These are phyloP conservation scores for Bucorvus abyssinicus DNA, from an alignment of 2,797 vertebrate genomes.

Conservation along the genomic window DNA sequence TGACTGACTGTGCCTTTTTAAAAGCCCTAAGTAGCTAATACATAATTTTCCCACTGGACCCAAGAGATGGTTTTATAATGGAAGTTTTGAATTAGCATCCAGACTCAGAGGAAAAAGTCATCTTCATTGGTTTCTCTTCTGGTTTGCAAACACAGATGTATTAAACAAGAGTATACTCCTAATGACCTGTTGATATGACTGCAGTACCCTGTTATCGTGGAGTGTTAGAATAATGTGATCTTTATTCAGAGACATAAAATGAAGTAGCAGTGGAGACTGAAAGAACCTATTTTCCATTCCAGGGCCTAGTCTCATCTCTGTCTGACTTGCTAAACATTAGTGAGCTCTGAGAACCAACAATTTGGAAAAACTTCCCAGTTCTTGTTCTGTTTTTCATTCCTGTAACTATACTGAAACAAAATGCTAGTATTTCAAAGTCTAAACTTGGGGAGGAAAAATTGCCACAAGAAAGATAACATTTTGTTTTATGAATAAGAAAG, in stretches of 20 bases:
- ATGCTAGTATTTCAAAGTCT: neutral
- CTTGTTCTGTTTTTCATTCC: neutral
- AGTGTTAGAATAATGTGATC: neutral
- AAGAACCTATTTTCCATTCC: neutral
- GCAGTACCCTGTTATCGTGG: neutral
- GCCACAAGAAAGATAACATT: neutral
- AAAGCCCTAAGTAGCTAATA: neutral
- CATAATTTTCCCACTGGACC: neutral
- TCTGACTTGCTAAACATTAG: neutral
- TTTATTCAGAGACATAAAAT: neutral
- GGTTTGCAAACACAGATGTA: accelerated
- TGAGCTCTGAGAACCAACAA: neutral
- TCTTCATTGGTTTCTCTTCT: neutral
- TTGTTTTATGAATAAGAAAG: neutral
- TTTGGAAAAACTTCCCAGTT: neutral
- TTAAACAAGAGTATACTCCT: neutral
- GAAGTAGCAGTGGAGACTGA: neutral
- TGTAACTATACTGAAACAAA: neutral
- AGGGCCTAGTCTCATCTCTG: neutral
- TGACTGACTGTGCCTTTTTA: too few species aligned
- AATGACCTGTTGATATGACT: neutral
- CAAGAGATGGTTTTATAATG: neutral
- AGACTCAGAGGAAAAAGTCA: neutral
- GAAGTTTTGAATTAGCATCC: neutral
- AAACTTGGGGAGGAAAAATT: neutral